Base-by-base conservation (phyloP, 2,888 invertebrate genomes). In the Melolontha melolontha region DNA sequence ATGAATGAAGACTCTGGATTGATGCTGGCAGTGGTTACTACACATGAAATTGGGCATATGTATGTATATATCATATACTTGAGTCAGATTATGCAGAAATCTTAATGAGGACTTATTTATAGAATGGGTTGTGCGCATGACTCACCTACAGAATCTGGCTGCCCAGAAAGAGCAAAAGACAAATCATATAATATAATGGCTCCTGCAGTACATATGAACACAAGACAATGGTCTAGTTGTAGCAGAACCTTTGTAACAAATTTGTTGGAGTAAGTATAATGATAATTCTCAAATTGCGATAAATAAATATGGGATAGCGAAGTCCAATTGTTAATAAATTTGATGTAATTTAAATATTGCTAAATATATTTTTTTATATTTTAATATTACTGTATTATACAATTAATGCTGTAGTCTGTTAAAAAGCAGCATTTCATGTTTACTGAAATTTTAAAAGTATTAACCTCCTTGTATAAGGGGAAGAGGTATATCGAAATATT, bases 1-100 rank as follows among this genome's bases (percentile, higher is more conserved):
- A 88, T 91, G 77, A 90, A 90, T 76, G 90, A 91, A 80, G 91
- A 91, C 80, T 86, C 86, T 55, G 91, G 91, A 1, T 84, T 91
- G 49, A 84, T 87, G 10, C 81, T 90, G 63, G 89, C 89, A 40
- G 87, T 88, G 73, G 88, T 89, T 4, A 86, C 90, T 50, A 87
- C 90, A 10, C 91, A 91, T 77, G 91, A 91, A 81, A 81, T 91
- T 70, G 91, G 91, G 50, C 91, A 91, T 81, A 88, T 90, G 90
- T 91, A 83, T 84, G 88, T 49, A 14, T 16, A 27, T 11, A 11
- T 27, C 27, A 49, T n/a, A 27, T 47, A 10, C 16, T 39, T 62
- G 12, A 34, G 16, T 2, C 1, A 34, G 10, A 34, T 6, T n/a
- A 42, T 47, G 14, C 34, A 47, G 47, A 34, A 34, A 42, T 62